phyloP scores from a whole-genome alignment of 2,113 vertebrate genomes.

The Colius striatus region DNA sequence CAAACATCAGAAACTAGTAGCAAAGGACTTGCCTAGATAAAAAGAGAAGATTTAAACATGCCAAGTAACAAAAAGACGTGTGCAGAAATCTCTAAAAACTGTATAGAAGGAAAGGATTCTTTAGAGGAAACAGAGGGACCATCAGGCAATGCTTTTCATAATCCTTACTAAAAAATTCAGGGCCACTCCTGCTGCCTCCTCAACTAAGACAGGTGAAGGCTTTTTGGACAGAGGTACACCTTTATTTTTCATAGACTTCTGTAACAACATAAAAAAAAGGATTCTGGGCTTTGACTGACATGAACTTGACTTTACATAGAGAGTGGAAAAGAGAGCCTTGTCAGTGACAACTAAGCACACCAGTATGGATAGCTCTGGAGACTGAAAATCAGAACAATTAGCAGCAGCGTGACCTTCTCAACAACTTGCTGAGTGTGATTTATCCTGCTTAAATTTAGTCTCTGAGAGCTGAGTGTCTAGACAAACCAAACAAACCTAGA shows the following conservation, averaged over 20 bases:
- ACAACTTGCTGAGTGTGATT: background rate
- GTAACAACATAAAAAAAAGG: background rate
- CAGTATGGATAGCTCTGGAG: constrained; percentile 28
- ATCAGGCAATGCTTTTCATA: background rate
- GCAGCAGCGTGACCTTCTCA: background rate
- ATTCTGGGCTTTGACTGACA: background rate
- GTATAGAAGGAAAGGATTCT: constrained; percentile 79
- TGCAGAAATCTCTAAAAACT: constrained; percentile 74
- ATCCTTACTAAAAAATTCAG: background rate
- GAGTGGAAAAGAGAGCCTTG: background rate
- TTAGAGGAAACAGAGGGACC: constrained; percentile 65
- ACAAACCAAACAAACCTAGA: background rate
- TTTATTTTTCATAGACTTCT: background rate
- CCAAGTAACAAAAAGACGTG: constrained; percentile 78
- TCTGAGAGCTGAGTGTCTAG: constrained; percentile 10
- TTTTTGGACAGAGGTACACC: background rate
- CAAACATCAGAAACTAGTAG: constrained; percentile 74
- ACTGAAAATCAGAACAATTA: constrained; percentile 20
- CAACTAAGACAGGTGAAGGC: background rate
- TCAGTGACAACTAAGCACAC: background rate
- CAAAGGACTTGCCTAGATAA: constrained; percentile 75
- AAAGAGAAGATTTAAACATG: constrained; percentile 82
- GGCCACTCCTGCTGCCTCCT: constrained; percentile 29
- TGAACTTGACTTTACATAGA: background rate
- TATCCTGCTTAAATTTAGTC: background rate